A percentile compares a stretch with the other conserved stretches of the same genome.
Conservation (phyloP, 2,888 invertebrate species). For the Hybos culiciformis region DNA sequence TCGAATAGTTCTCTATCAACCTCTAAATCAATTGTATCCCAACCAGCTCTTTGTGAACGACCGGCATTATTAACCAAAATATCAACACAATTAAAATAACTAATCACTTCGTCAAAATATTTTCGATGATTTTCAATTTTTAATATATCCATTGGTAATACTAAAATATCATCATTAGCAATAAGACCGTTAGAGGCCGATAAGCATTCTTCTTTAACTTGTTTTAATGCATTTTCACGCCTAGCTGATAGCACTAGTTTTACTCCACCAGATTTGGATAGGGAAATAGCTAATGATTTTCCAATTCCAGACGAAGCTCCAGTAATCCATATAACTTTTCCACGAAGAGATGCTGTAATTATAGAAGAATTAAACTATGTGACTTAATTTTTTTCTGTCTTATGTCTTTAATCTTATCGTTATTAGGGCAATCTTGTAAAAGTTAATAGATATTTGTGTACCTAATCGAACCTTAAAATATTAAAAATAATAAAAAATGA, state of each 20-base stretch:
- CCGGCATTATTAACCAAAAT: constrained; percentile 73
- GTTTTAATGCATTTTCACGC: constrained; percentile 44
- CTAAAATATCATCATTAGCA: constrained; percentile 46
- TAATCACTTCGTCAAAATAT: constrained; percentile 45
- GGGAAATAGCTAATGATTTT: constrained; percentile 51
- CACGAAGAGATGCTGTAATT: constrained; percentile 38
- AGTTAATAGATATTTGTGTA: too few species aligned
- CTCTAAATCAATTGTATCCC: constrained; percentile 52
- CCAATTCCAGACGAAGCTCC: constrained; percentile 79
- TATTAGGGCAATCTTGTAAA: too few species aligned
- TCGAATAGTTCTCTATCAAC: constrained; percentile 66
- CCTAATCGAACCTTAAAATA: too few species aligned
- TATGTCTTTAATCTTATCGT: too few species aligned
- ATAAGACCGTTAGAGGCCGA: constrained; percentile 30
- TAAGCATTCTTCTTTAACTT: constrained; percentile 51
- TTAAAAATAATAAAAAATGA: not conserved
- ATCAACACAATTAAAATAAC: constrained; percentile 58
- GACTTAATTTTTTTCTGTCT: not conserved
- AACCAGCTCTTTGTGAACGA: constrained; percentile 57
- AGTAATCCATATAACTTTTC: constrained; percentile 70
- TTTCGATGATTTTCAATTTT: constrained; percentile 45
- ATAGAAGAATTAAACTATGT: not conserved
- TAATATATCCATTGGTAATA: constrained; percentile 54
- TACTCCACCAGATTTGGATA: constrained; percentile 52
- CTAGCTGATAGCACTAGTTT: constrained; percentile 56